Percentiles rank a stretch among this genome's conserved stretches.
Evolutionary conservation across 2,888 invertebrate species (phyloP).

Genomic region (Hetaerina titia): DNA sequence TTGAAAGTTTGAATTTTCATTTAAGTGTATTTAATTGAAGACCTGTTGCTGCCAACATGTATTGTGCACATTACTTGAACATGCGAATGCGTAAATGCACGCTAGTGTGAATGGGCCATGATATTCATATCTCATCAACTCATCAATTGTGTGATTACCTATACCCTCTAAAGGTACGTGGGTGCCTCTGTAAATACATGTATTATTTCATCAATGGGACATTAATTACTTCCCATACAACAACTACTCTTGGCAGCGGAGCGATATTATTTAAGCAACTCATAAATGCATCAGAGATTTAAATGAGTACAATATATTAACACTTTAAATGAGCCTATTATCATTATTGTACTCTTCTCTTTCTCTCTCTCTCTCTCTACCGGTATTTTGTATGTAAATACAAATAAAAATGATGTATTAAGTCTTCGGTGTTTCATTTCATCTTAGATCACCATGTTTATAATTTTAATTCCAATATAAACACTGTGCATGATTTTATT

Average conservation of each 20-base stretch:
- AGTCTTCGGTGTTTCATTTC: background rate
- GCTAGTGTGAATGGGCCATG: conserved; percentile 2
- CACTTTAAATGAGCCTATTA: conserved; percentile 44
- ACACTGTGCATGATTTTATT: background rate
- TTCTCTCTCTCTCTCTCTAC: background rate
- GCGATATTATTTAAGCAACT: conserved; percentile 66
- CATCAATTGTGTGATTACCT: conserved; percentile 52
- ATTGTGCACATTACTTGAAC: background rate
- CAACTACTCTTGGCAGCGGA: conserved; percentile 58
- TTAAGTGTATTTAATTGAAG: background rate
- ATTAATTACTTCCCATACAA: conserved; percentile 60
- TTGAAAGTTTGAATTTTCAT: background rate
- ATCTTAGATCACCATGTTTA: background rate
- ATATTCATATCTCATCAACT: conserved; percentile 54
- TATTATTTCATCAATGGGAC: conserved; percentile 60
- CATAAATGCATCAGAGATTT: conserved; percentile 59
- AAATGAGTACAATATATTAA: conserved; percentile 56
- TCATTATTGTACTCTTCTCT: conserved; percentile 48
- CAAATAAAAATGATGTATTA: conserved; percentile 54
- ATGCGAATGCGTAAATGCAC: background rate
- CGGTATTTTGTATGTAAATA: conserved; percentile 63
- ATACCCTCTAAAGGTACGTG: conserved; percentile 37
- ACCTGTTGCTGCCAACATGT: background rate
- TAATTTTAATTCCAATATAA: too few relatives aligned
- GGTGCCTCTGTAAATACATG: conserved; percentile 61